Conservation (phyloP, 2,888 invertebrate species). For the Tetramorium bicarinatum region DNA sequence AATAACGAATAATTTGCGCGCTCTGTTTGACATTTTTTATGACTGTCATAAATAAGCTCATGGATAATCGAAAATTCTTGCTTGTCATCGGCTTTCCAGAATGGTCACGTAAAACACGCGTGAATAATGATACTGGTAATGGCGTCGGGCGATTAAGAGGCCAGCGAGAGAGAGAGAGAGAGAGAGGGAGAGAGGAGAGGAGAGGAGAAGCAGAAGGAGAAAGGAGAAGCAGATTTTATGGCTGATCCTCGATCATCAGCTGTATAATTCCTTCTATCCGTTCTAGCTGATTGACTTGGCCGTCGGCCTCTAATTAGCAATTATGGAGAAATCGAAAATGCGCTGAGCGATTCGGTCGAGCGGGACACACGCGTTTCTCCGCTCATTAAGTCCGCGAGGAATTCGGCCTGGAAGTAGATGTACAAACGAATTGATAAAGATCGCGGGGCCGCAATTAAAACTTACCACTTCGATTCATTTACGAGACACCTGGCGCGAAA, state of each 20-base stretch:
- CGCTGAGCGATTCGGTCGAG: constrained; percentile 69
- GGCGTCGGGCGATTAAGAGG: constrained; percentile 50
- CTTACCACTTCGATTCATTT: constrained; percentile 70
- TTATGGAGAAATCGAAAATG: constrained; percentile 74
- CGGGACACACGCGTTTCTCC: constrained; percentile 60
- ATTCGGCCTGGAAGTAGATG: constrained; percentile 38
- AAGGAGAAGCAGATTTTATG: constrained; percentile 58
- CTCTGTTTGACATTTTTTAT: constrained; percentile 31
- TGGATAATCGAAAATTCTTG: constrained; percentile 47
- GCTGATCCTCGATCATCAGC: constrained; percentile 57
- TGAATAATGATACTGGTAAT: constrained; percentile 55
- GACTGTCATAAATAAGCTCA: constrained; percentile 39
- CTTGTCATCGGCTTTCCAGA: constrained; percentile 50
- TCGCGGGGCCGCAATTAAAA: constrained; percentile 72
- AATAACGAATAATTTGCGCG: constrained; percentile 28
- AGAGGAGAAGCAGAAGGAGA: constrained; percentile 14
- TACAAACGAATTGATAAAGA: constrained; percentile 65
- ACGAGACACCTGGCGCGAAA: constrained; percentile 47
- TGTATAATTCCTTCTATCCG: constrained; percentile 67
- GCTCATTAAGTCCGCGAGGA: constrained; percentile 67
- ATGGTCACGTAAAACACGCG: constrained; percentile 53
- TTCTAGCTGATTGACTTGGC: constrained; percentile 68
- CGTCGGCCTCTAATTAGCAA: constrained; percentile 72
- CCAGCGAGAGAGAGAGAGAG: not conserved
- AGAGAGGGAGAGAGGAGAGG: not conserved